phyloP scores from a whole-genome alignment of 2,797 vertebrate genomes.

The Buceros bicornis region DNA sequence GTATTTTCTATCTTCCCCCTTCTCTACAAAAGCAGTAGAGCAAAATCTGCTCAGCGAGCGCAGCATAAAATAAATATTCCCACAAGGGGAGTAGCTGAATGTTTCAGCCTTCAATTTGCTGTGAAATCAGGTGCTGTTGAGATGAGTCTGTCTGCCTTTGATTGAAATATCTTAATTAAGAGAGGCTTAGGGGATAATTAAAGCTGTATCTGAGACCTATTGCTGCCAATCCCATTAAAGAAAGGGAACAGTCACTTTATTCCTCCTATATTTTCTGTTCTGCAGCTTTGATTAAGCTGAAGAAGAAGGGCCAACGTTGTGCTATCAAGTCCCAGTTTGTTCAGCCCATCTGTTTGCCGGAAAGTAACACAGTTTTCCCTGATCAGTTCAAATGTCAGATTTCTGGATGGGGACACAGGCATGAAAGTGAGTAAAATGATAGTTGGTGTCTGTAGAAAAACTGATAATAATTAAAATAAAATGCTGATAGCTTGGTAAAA shows the following conservation, averaged over 20 bases:
- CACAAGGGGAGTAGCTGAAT: slow-evolving; percentile 53
- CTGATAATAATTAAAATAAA: neutral
- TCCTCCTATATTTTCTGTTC: neutral
- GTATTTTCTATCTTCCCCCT: slow-evolving; percentile 27
- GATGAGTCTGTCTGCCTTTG: slow-evolving; percentile 51
- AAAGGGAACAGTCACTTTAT: slow-evolving; percentile 42
- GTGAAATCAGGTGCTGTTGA: slow-evolving; percentile 61
- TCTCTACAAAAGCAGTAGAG: slow-evolving; percentile 43
- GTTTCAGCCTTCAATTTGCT: slow-evolving; percentile 58
- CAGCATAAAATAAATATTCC: slow-evolving; percentile 67
- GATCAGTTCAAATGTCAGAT: slow-evolving; percentile 87
- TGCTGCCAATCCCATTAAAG: slow-evolving; percentile 54
- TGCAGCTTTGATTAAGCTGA: slow-evolving; percentile 91
- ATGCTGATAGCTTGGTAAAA: neutral
- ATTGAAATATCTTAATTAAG: slow-evolving; percentile 63
- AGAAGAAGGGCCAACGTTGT: slow-evolving; percentile 88
- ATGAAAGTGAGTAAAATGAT: slow-evolving; percentile 86
- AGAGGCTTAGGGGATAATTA: slow-evolving; percentile 67
- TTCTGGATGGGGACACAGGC: slow-evolving; percentile 91
- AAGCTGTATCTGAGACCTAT: slow-evolving; percentile 44
- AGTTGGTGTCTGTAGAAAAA: neutral
- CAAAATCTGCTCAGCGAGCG: slow-evolving; percentile 48
- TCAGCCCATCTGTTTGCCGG: slow-evolving; percentile 91
- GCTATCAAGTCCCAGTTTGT: slow-evolving; percentile 88
- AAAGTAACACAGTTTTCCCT: slow-evolving; percentile 80